These are phyloP conservation scores for Teinopalpus imperialis DNA, from an alignment of 2,888 invertebrate genomes.

Conservation along the genomic window DNA sequence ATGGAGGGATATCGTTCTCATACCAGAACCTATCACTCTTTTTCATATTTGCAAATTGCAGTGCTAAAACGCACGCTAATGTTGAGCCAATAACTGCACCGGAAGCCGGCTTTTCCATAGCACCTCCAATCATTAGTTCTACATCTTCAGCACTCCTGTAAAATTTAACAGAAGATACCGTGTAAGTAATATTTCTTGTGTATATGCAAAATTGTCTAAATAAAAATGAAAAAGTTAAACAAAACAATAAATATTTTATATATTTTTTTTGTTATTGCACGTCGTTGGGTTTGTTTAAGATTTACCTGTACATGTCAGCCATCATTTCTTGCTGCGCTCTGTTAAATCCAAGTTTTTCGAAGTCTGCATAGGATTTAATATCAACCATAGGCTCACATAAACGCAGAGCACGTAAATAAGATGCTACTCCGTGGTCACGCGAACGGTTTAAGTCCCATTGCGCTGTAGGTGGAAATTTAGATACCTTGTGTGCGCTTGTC, in stretches of 20 bases:
- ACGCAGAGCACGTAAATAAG: constrained; percentile 86
- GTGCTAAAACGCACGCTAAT: constrained; percentile 91
- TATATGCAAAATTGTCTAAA: no score
- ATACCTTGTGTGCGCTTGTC: constrained; percentile 84
- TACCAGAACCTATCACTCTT: constrained; percentile 97
- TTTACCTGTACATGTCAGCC: constrained; percentile 84
- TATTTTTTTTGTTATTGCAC: no score
- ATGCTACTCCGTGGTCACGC: constrained; percentile 91
- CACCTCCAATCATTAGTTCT: constrained; percentile 91
- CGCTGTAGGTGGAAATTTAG: constrained; percentile 76
- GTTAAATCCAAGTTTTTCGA: constrained; percentile 79
- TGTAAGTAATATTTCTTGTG: no score
- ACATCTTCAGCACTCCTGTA: constrained; percentile 86
- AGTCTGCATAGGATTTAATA: constrained; percentile 81
- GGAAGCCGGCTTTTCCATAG: constrained; percentile 89
- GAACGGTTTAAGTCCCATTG: constrained; percentile 77
- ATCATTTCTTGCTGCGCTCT: constrained; percentile 83
- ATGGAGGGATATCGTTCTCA: constrained; percentile 95
- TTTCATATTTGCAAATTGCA: constrained; percentile 91
- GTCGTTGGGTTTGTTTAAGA: background rate
- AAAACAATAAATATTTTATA: no score
- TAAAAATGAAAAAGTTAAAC: no score
- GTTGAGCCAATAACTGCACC: constrained; percentile 94
- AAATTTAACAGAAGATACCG: no score
- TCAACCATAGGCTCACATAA: constrained; percentile 83